Evolutionary conservation across 64 coral and sea anemone genomes (phyloP).

Genomic region (Montipora capricornis): DNA sequence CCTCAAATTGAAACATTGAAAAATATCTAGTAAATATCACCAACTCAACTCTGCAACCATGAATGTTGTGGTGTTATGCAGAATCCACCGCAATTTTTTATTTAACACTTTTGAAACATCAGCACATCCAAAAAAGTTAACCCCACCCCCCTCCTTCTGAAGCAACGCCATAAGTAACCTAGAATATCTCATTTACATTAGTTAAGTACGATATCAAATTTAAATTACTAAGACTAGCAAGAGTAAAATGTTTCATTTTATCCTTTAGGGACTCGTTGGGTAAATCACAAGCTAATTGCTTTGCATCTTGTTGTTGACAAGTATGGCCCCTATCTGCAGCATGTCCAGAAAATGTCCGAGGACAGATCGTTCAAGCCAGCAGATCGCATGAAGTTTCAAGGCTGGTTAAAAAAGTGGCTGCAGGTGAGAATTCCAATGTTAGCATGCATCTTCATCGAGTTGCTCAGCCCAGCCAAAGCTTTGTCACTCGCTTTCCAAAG

Average conservation of each 20-base stretch:
- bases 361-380: conserved; percentile 40
- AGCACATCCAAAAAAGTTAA: conserved; percentile 2
- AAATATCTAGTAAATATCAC: no score
- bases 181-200: conserved; percentile 49
- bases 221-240: no score
- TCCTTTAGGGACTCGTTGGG: conserved; percentile 50
- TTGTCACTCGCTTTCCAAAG: conserved; percentile 70
- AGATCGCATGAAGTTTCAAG: conserved; percentile 70
- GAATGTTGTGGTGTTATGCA: no score
- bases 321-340: conserved; percentile 37
- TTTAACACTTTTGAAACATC: conserved; percentile 34
- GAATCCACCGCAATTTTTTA: no score
- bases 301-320: conserved; percentile 52
- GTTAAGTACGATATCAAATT: conserved; percentile 5
- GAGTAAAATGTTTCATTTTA: not conserved
- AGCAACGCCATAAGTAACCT: conserved; percentile 18
- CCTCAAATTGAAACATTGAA: no score
- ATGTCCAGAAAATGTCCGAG: conserved; percentile 27
- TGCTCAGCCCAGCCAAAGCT: conserved; percentile 45
- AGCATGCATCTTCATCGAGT: conserved; percentile 35
- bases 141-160: conserved; percentile 29
- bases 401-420: conserved; percentile 65
- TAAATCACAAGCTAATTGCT: conserved; percentile 46
- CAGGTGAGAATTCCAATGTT: conserved; percentile 13
- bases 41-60: no score